Conservation (phyloP, 2,888 invertebrate species). For the Deilephila porcellus region DNA sequence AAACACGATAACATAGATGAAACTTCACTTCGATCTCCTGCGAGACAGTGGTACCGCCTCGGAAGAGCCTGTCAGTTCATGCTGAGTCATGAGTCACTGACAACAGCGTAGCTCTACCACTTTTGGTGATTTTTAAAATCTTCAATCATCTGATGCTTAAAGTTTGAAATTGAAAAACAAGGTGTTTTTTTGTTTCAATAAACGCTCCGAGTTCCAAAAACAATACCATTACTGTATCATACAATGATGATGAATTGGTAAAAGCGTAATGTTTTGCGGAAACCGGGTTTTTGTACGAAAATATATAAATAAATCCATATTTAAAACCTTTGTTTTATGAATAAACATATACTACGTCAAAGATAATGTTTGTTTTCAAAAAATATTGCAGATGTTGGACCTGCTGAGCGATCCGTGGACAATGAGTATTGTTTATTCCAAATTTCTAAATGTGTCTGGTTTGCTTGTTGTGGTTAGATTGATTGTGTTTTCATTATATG, state of each 20-base stretch:
- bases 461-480: background rate
- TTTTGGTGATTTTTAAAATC: too few species aligned
- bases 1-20: too few species aligned
- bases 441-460: background rate
- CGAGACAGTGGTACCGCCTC: too few species aligned
- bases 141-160: too few species aligned
- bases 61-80: too few species aligned
- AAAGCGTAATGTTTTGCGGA: background rate
- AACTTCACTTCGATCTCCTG: too few species aligned
- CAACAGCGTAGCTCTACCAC: too few species aligned
- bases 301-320: background rate
- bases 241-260: background rate
- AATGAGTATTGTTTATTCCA: background rate
- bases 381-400: background rate
- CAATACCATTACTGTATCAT: background rate
- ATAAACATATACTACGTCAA: constrained; percentile 1
- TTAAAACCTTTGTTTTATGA: background rate
- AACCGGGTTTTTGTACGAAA: background rate
- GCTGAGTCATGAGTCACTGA: too few species aligned
- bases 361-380: background rate
- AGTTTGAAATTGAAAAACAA: too few species aligned
- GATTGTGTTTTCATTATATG: background rate
- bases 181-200: too few species aligned
- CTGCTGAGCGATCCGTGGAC: background rate
- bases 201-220: background rate